A percentile compares a stretch with the other conserved stretches of the same genome.
Evolutionary conservation across 2,888 invertebrate species (phyloP).

Genomic region (Deroplatys truncata): DNA sequence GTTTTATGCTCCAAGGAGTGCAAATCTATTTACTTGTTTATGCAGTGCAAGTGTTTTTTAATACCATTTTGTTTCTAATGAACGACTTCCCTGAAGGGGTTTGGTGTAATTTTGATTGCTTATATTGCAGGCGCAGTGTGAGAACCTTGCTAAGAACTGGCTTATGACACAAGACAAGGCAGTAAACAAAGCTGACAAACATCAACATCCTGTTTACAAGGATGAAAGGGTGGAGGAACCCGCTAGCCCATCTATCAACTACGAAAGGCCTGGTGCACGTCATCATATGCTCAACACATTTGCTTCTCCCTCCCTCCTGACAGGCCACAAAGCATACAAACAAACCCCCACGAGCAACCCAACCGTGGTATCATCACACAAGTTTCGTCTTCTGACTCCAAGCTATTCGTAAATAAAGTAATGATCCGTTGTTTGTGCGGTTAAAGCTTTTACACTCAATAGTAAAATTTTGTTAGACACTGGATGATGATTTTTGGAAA

Average conservation of each 20-base stretch:
- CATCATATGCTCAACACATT: background rate
- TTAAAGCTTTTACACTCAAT: too few relatives aligned
- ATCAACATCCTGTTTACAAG: constrained; percentile 26
- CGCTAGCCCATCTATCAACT: background rate
- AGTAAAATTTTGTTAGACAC: too few relatives aligned
- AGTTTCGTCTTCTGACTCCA: too few relatives aligned
- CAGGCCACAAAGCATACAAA: too few relatives aligned
- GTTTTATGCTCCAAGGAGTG: too few relatives aligned
- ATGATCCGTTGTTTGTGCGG: too few relatives aligned
- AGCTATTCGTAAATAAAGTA: too few relatives aligned
- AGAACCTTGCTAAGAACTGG: background rate
- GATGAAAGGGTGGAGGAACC: background rate
- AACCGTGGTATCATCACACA: too few relatives aligned
- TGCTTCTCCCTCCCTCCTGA: background rate
- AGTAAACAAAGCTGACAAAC: constrained; percentile 22
- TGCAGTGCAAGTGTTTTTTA: too few relatives aligned
- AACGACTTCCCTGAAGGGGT: background rate
- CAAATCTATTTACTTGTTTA: too few relatives aligned
- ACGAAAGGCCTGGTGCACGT: background rate
- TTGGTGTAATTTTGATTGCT: background rate
- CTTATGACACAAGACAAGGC: constrained; percentile 9
- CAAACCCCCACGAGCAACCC: too few relatives aligned
- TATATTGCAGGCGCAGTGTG: background rate
- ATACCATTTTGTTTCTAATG: background rate
- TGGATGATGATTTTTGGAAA: too few relatives aligned